Base-by-base conservation (phyloP, 2,888 invertebrate genomes). In the Beris morrisii region DNA sequence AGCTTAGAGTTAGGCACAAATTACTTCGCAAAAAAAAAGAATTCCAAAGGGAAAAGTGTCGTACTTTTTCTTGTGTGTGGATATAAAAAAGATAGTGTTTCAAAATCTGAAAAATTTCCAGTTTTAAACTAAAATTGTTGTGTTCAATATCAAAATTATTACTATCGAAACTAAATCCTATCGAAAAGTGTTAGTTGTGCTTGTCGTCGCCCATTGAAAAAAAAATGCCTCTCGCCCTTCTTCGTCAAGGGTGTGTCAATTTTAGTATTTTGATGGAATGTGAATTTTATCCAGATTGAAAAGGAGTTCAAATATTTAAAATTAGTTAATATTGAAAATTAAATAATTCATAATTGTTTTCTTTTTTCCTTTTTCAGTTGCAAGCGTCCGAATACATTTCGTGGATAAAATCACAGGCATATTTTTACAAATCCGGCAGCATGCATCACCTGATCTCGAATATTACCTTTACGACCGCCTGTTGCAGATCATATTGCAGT, bases 391-490 rank as follows among this genome's bases (percentile, higher is more conserved):
- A 48, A n/a, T 43, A 30, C 45, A 45, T 59, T 57, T 70, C 45
- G 66, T 67, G 53, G 61, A 67, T 54, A 55, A 64, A 64, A 65
- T 70, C 43, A 48, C 63, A 45, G 31, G 58, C 32, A 64, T 68
- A 43, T 65, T 64, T 58, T 43, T 63, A 52, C 64, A 68, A 64
- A 59, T 66, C 56, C 69, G 57, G 15, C 59, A 65, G 13, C 66
- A 68, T 46, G 64, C 57, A 45, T 67, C 55, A 46, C 65, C 53
- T 28, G 67, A 67, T 45, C 54, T 69, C 64, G 67, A 67, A 43
- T 31, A 66, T 67, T 66, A 67, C 63, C 53, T 70, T 9, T 59
- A 65, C 63, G 70, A 69, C 63, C 66, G 67, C 65, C 63, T 70
- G 64, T 67, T 67, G 64, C 59, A 69, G 52, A 69, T 69, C 44